Evolutionary conservation across 2,797 vertebrate genomes (phyloP), one percentile per base, ranked within the genome.

Genomic region (Dromococcyx pavoninus): DNA sequence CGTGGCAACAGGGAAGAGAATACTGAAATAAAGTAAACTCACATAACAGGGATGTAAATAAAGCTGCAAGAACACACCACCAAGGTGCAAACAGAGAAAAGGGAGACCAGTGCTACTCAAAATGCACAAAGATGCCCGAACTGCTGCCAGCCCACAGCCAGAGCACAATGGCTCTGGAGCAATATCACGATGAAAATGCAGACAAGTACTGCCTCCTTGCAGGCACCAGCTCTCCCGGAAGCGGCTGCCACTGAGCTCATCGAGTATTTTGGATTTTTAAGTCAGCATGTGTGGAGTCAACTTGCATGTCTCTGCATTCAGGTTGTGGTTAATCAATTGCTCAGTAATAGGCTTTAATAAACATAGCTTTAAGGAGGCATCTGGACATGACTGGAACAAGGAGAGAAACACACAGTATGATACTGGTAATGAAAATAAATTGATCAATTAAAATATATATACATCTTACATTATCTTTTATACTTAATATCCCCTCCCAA

Each of bases 151-250:
- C 11, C 56, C 50, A 17, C 69, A 73, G 61, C 33, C 2, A 4
- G 41, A 76, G 23, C 14, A 24, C 21, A 18, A 7, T 2, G 15
- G 48, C 18, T 23, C 43, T 56, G 27, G 7, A 76, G 28, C 22
- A 37, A 0, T 15, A 53, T 5, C 44, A 60, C 25, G 53, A 5
- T 1, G 25, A 12, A 82, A n/a, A 39, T 2, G 13, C 2, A 39
- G n/a, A 48, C 17, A 72, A 75, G 17, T 30, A 11, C 39, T 35
- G 51, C 13, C 50, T 86, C n/a, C 30, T 56, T 6, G 2, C 18
- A 73, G 60, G 43, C 60, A 61, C n/a, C 1, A 0, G 35, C 22
- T 61, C n/a, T 44, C 56, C 33, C 48, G 32, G 21, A 30, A 86
- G 56, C 0, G 0, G 22, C 39, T 35, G 37, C 24, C 37, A 44